Evolutionary conservation across 2,113 vertebrate genomes (phyloP).

Genomic region (Xenopus tropicalis): DNA sequence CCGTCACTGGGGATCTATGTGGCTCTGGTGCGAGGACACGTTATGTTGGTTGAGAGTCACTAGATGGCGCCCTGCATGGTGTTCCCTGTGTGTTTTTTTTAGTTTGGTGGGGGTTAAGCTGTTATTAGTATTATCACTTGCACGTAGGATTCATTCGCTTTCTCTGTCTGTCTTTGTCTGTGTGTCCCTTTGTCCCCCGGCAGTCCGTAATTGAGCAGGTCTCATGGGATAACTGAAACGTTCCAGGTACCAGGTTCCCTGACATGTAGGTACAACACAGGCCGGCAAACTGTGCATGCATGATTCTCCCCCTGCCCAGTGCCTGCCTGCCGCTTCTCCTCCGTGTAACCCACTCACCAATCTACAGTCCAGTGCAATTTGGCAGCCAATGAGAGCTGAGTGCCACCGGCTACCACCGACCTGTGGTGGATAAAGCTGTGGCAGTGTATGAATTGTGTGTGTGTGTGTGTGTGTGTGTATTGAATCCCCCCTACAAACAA

Average conservation of each 20-base stretch:
- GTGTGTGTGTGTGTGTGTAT: too few species aligned
- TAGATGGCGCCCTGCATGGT: neutral
- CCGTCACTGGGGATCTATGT: constrained; percentile 13
- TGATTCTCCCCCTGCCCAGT: constrained; percentile 16
- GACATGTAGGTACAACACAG: constrained; percentile 82
- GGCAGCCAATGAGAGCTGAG: too few species aligned
- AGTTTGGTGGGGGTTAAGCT: neutral
- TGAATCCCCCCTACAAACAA: too few species aligned
- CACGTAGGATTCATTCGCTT: constrained; percentile 60
- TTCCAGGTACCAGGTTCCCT: constrained; percentile 74
- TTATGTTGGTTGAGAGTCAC: neutral
- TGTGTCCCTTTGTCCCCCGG: constrained; percentile 66
- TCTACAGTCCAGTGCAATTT: neutral
- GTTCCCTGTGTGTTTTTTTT: neutral
- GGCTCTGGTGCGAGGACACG: neutral
- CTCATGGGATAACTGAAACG: constrained; percentile 94
- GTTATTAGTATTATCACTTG: constrained; percentile 10
- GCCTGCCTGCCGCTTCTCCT: constrained; percentile 1
- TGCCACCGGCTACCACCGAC: too few species aligned
- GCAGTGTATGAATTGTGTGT: too few species aligned
- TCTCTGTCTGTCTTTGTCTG: constrained; percentile 57
- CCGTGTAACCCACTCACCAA: neutral
- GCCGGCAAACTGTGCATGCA: constrained; percentile 38
- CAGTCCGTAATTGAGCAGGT: constrained; percentile 97
- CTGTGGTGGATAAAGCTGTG: too few species aligned